These are phyloP conservation scores for Mimas tiliae DNA, from an alignment of 2,888 invertebrate species.

Conservation along the genomic window DNA sequence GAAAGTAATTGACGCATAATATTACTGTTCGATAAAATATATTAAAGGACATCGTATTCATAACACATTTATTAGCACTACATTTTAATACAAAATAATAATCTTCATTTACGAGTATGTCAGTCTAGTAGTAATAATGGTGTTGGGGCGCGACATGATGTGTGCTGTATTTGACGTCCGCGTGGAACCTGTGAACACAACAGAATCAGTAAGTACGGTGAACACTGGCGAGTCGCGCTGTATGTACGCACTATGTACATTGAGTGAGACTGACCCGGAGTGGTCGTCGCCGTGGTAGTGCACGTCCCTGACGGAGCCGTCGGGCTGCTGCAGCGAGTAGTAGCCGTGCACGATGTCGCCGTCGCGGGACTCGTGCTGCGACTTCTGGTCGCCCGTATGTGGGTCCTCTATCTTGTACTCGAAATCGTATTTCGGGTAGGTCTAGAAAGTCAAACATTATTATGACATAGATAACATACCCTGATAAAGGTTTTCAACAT, in stretches of 20 bases:
- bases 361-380: constrained; percentile 73
- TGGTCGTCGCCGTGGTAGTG: constrained; percentile 78
- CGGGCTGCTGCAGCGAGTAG: constrained; percentile 73
- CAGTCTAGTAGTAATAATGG: constrained; percentile 42
- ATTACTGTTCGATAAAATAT: too few species aligned
- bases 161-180: constrained; percentile 60
- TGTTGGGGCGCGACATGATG: constrained; percentile 56
- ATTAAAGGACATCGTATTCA: too few species aligned
- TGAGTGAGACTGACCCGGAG: constrained; percentile 53
- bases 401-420: constrained; percentile 41
- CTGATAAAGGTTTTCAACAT: too few species aligned
- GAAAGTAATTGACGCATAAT: too few species aligned
- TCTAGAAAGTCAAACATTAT: constrained; percentile 39
- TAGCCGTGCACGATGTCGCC: constrained; percentile 70
- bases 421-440: constrained; percentile 57
- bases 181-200: constrained; percentile 60
- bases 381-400: constrained; percentile 56
- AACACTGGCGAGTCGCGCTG: background rate
- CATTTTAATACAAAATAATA: background rate
- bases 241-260: constrained; percentile 27
- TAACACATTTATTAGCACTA: background rate
- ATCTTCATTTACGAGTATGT: background rate
- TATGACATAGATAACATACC: too few species aligned
- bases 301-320: constrained; percentile 76
- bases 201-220: constrained; percentile 1